Conservation (phyloP, 2,888 invertebrate species). For the Aricia artaxerxes region DNA sequence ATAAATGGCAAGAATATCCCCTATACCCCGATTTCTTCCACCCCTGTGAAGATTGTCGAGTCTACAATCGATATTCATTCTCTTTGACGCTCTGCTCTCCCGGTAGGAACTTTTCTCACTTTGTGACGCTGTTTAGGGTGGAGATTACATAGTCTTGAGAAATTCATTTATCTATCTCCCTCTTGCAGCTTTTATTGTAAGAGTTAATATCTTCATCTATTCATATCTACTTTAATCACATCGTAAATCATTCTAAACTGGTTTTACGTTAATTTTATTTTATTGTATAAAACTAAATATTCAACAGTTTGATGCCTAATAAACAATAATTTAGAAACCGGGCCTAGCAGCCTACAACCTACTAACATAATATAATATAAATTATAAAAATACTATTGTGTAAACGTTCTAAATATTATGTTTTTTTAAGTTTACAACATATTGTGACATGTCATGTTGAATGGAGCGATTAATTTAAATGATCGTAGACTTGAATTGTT, state of each 20-base stretch:
- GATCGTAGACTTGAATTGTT: neutral
- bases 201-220: too few species aligned
- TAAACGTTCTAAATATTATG: slow-evolving; percentile 1
- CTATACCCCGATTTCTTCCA: slow-evolving; percentile 42
- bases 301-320: slow-evolving; percentile 7
- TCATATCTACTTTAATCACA: neutral
- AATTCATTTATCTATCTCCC: slow-evolving; percentile 6
- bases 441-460: neutral
- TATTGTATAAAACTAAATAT: neutral
- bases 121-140: slow-evolving; percentile 70
- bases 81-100: slow-evolving; percentile 75
- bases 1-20: slow-evolving; percentile 63
- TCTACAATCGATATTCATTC: slow-evolving; percentile 80
- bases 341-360: neutral
- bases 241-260: neutral
- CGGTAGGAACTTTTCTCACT: slow-evolving; percentile 64
- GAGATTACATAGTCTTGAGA: slow-evolving; percentile 41
- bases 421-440: neutral
- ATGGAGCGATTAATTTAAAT: slow-evolving; percentile 11
- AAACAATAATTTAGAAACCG: slow-evolving; percentile 6
- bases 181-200: slow-evolving; percentile 17
- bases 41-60: slow-evolving; percentile 55
- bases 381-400: neutral
- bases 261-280: neutral
- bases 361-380: neutral